Evolutionary conservation across 2,888 invertebrate genomes (phyloP).

Genomic region (Spisula subtruncata): DNA sequence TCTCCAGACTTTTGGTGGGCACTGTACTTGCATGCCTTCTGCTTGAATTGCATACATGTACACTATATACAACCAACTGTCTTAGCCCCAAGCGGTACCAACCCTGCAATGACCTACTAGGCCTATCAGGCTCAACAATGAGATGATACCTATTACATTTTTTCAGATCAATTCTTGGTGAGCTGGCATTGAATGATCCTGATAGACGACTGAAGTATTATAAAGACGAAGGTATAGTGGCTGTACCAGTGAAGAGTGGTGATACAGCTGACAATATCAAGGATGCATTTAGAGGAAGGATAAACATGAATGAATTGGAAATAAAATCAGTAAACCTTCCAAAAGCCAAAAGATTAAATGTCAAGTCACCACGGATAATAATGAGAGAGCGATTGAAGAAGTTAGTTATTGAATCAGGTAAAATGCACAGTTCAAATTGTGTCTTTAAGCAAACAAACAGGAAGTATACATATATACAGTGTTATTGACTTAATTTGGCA

Average conservation of each 20-base stretch:
- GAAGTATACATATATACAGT: no score
- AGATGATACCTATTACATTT: no score
- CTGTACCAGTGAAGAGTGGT: slow-evolving; percentile 44
- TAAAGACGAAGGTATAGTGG: slow-evolving; percentile 41
- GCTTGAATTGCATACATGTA: no score
- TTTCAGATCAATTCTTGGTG: slow-evolving; percentile 19
- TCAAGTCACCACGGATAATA: slow-evolving; percentile 51
- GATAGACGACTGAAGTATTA: slow-evolving; percentile 48
- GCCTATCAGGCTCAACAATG: no score
- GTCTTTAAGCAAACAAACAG: no score
- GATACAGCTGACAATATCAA: neutral
- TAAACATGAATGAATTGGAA: neutral
- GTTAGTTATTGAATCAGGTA: slow-evolving; percentile 47
- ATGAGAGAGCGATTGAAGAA: slow-evolving; percentile 40
- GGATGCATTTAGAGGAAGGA: neutral
- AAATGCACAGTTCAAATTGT: no score
- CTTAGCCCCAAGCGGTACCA: no score
- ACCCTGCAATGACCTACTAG: no score
- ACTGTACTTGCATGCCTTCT: no score
- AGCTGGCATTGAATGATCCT: slow-evolving; percentile 44
- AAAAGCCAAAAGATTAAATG: slow-evolving; percentile 48
- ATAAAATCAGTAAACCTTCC: slow-evolving; percentile 42
- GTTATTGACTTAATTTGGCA: no score
- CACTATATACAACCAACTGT: no score
- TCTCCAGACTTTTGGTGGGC: no score